Evolutionary conservation across 1,140 invertebrate species (phyloP).

Genomic region (Delia radicum): DNA sequence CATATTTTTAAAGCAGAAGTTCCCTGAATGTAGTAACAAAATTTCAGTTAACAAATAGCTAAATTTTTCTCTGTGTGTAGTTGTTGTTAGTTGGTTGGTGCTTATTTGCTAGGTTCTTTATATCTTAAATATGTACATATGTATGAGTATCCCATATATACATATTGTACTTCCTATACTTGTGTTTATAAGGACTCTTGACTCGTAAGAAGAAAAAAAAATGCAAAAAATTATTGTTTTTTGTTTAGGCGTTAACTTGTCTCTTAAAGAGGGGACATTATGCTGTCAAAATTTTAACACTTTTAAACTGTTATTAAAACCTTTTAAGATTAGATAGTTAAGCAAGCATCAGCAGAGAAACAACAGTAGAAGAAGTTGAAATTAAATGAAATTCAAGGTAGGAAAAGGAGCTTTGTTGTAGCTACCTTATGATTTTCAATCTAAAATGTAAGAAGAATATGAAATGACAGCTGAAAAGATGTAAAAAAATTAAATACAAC

Average conservation of each 20-base stretch:
- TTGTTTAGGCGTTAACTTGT: not conserved
- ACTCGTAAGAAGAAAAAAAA: not conserved
- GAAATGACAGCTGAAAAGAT: not conserved
- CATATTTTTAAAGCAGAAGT: too few relatives aligned
- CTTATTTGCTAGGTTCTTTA: too few relatives aligned
- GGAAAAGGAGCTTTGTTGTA: not conserved
- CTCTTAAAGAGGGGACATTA: not conserved
- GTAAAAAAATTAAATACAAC: not conserved
- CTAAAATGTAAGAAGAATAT: not conserved
- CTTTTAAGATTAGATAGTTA: not conserved
- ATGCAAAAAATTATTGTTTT: not conserved
- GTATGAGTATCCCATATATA: not conserved
- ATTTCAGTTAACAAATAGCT: too few relatives aligned
- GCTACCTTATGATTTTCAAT: not conserved
- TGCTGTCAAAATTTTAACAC: slow-evolving; percentile 4
- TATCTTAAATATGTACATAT: too few relatives aligned
- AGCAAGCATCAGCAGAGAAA: not conserved
- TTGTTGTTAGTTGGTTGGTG: too few relatives aligned
- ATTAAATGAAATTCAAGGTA: not conserved
- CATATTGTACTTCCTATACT: not conserved
- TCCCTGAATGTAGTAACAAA: too few relatives aligned
- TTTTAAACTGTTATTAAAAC: slow-evolving; percentile 5
- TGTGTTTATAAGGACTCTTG: not conserved
- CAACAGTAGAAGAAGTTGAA: not conserved
- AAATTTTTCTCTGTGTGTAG: too few relatives aligned